Base-by-base conservation (phyloP, 2,797 vertebrate species). In the Poeciliopsis gracilis region DNA sequence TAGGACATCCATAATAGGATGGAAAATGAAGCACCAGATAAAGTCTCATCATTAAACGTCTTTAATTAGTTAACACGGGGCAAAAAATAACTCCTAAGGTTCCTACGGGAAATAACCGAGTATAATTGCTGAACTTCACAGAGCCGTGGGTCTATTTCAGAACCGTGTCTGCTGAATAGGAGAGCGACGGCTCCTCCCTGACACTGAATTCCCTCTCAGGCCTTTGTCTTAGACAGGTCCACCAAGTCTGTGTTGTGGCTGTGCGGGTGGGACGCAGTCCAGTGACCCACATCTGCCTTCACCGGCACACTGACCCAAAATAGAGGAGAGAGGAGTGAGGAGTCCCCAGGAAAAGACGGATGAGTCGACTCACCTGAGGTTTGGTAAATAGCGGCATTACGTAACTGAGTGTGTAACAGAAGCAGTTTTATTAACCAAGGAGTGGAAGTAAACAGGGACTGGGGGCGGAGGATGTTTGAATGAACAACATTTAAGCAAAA, bases 41-140 rank as follows among this genome's bases (percentile, higher is more conserved):
- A 95, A 95, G 95, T 90, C 92, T 89, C 90, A 90, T 95, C 91
- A 96, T 96, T 96, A 95, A 91, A 90, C 93, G 89, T 86, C 93
- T 95, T 95, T 96, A 96, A 96, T 96, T 95, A 92, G 95, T 89
- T 90, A 93, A 90, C 83, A 90, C 87, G 82, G 78, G 81, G 4
- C 0, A 4, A 5, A 28, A 92, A 87, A 82, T 87, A 93, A 89
- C 78, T 81, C 18, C 0, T 25, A 78, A 78, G 74, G 86, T 91
- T 38, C 96, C 92, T 94, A 2, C 1, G 16, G 91, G 95, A 90
- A 76, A 78, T 38, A 67, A 90, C 81, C 93, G 86, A 53, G 76
- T 93, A 88, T 95, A 95, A 92, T 93, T 90, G 90, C 88, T 87
- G 83, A 76, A 86, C 90, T 88, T 92, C 63, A 80, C 80, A 82